These are phyloP conservation scores for Hydropotes inermis DNA, from an alignment of 2,113 vertebrate species.

Conservation along the genomic window DNA sequence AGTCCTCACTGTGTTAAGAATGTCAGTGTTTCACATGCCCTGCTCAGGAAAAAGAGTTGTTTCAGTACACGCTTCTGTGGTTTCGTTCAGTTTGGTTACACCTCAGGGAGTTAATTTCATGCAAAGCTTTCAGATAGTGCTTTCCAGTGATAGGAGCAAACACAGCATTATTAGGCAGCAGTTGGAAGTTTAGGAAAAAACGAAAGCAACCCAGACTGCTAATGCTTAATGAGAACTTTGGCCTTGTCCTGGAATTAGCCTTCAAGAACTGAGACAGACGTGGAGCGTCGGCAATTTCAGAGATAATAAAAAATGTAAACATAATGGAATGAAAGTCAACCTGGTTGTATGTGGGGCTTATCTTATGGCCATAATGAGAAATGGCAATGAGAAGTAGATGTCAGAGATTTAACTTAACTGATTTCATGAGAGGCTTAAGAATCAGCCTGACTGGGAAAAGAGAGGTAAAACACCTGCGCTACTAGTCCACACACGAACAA, in stretches of 20 bases:
- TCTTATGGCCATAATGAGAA: conserved; percentile 14
- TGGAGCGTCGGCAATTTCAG: not conserved
- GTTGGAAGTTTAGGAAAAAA: conserved; percentile 27
- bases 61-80: conserved; percentile 51
- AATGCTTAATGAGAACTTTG: conserved; percentile 6
- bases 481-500: conserved; percentile 57
- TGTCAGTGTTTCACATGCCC: conserved; percentile 60
- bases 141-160: conserved; percentile 37
- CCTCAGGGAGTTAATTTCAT: conserved; percentile 65
- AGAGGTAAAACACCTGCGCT: conserved; percentile 54
- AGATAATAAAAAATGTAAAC: conserved; percentile 53
- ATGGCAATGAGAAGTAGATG: conserved; percentile 3
- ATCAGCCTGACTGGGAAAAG: conserved; percentile 41
- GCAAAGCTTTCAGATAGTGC: conserved; percentile 38
- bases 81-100: conserved; percentile 58
- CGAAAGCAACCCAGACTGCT: not conserved
- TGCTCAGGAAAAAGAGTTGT: conserved; percentile 54
- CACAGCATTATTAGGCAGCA: not conserved
- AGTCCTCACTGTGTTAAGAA: conserved; percentile 48
- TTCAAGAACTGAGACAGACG: conserved; percentile 18
- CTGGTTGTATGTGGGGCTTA: conserved; percentile 27
- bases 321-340: conserved; percentile 47
- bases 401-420: conserved; percentile 50
- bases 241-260: conserved; percentile 8
- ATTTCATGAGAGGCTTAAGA: conserved; percentile 50